phyloP scores from a whole-genome alignment of 2,797 vertebrate genomes.

The Hemibagrus guttatus region DNA sequence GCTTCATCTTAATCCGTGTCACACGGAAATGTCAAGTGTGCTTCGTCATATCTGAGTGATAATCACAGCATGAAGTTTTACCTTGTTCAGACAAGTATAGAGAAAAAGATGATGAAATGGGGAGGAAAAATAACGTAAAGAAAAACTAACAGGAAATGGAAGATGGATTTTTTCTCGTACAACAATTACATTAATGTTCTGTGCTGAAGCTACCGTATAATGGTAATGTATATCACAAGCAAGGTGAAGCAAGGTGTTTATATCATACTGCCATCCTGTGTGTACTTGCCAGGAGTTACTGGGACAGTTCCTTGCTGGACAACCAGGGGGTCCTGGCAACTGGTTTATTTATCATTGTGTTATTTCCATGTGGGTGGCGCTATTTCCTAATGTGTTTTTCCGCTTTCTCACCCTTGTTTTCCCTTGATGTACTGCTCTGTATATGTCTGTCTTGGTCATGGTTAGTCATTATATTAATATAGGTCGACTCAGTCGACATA shows the following conservation, averaged over 20 bases:
- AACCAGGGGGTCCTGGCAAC: too few relatives aligned
- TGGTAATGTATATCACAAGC: neutral
- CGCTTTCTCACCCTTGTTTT: too few relatives aligned
- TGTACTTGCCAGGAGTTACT: too few relatives aligned
- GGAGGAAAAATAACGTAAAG: neutral
- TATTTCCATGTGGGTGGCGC: too few relatives aligned
- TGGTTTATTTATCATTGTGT: too few relatives aligned
- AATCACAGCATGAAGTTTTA: neutral
- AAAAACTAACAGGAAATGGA: neutral
- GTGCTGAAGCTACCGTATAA: neutral
- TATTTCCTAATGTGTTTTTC: too few relatives aligned
- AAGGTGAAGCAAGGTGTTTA: neutral
- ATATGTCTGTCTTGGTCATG: too few relatives aligned
- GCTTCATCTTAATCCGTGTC: neutral
- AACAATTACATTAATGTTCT: neutral
- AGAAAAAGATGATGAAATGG: neutral
- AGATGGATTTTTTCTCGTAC: neutral
- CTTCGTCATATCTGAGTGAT: neutral
- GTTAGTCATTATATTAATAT: too few relatives aligned
- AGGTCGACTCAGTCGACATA: too few relatives aligned
- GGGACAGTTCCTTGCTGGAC: too few relatives aligned
- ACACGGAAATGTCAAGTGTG: slow-evolving; percentile 10
- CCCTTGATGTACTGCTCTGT: too few relatives aligned
- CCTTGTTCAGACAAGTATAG: neutral
- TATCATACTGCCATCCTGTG: too few relatives aligned